Conservation (phyloP, 2,888 invertebrate species). For the Rhogogaster chlorosoma region DNA sequence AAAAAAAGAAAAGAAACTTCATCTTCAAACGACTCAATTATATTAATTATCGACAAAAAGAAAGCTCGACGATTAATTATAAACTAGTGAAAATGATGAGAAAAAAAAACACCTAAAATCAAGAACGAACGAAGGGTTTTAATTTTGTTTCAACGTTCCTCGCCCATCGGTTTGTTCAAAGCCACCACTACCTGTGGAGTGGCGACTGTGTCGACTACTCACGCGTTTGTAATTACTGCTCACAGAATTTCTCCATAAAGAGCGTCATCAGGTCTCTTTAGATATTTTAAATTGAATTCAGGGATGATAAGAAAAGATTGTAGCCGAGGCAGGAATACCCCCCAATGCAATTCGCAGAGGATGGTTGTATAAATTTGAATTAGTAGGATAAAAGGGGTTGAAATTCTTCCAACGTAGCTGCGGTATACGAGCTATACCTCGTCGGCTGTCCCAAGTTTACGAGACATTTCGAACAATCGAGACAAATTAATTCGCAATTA, state of each 20-base stretch:
- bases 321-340: not conserved
- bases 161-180: constrained; percentile 6
- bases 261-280: constrained; percentile 26
- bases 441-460: not conserved
- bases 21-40: not conserved
- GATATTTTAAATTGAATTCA: constrained; percentile 33
- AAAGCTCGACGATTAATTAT: not conserved
- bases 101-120: not conserved
- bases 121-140: not conserved
- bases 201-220: not conserved
- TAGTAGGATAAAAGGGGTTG: not conserved
- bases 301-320: not conserved
- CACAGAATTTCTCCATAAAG: constrained; percentile 14
- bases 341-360: not conserved
- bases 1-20: not conserved
- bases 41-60: not conserved
- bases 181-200: constrained; percentile 26
- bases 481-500: constrained; percentile 36
- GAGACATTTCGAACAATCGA: constrained; percentile 31
- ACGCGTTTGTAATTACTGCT: constrained; percentile 30
- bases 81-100: not conserved
- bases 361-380: not conserved
- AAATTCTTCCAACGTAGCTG: not conserved
- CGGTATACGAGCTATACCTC: not conserved
- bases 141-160: not conserved